A percentile compares a stretch with the other conserved stretches of the same genome.
Conservation (phyloP, 2,797 vertebrate species). For the Anguilla pacifica region DNA sequence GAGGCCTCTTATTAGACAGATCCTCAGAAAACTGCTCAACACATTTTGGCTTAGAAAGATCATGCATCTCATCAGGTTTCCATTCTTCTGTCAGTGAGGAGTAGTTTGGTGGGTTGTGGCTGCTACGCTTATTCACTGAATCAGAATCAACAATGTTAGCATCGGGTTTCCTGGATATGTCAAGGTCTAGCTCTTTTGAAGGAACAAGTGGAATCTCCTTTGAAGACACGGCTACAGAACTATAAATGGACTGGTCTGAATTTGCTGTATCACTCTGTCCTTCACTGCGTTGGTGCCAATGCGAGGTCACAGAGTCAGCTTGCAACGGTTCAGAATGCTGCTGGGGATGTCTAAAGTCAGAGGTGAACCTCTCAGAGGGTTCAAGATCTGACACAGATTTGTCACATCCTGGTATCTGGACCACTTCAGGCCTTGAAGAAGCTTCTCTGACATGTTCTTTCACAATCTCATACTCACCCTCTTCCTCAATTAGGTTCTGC, state of each 20-base stretch:
- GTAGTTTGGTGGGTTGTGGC: conserved; percentile 41
- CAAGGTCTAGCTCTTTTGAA: conserved; percentile 5
- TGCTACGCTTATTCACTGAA: conserved; percentile 43
- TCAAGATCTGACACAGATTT: conserved; percentile 12
- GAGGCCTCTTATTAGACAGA: neutral
- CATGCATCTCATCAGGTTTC: conserved; percentile 42
- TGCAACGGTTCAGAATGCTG: conserved; percentile 60
- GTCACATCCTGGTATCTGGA: conserved; percentile 39
- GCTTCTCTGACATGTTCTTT: conserved; percentile 51
- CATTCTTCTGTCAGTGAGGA: conserved; percentile 49
- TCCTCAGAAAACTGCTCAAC: conserved; percentile 65
- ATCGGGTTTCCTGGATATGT: conserved; percentile 63
- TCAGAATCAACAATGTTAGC: conserved; percentile 52
- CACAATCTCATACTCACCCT: conserved; percentile 56
- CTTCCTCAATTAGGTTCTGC: conserved; percentile 66
- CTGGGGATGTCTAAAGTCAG: conserved; percentile 63
- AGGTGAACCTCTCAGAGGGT: conserved; percentile 12
- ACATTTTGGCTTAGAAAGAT: conserved; percentile 39
- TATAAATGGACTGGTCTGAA: neutral
- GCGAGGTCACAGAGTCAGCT: conserved; percentile 56
- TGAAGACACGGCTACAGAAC: neutral
- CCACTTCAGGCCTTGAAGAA: conserved; percentile 39
- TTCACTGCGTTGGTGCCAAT: conserved; percentile 48
- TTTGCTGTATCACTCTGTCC: neutral
- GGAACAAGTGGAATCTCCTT: conserved; percentile 42